Conservation (phyloP, 53 echinoderm and acorn worm species). For the Luidia sarsii region DNA sequence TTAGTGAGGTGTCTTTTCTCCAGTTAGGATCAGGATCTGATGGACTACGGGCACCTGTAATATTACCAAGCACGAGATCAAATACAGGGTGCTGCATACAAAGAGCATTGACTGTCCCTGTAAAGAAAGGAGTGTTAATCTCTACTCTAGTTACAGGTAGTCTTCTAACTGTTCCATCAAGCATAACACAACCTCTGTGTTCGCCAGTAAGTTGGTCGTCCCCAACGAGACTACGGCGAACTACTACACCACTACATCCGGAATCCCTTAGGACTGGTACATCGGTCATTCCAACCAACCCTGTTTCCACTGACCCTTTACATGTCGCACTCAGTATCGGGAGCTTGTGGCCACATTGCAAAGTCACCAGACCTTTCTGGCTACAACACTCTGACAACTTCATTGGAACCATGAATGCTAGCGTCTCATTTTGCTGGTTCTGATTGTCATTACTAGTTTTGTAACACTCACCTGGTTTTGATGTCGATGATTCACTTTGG, state of each 20-base stretch:
- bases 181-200: slow-evolving; percentile 1
- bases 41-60: background rate
- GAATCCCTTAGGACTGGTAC: slow-evolving; percentile 52
- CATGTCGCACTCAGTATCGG: slow-evolving; percentile 2
- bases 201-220: background rate
- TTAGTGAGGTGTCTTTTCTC: background rate
- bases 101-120: slow-evolving; percentile 24
- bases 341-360: slow-evolving; percentile 6
- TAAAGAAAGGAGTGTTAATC: slow-evolving; percentile 34
- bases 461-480: too few relatives aligned
- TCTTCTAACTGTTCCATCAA: slow-evolving; percentile 37
- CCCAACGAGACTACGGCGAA: background rate
- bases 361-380: background rate
- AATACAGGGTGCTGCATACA: slow-evolving; percentile 39
- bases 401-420: background rate
- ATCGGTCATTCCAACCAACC: background rate
- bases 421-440: too few relatives aligned
- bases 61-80: slow-evolving; percentile 20
- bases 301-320: background rate
- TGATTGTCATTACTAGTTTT: too few relatives aligned
- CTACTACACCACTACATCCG: slow-evolving; percentile 59
- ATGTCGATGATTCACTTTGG: too few relatives aligned
- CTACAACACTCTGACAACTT: background rate
- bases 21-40: background rate
- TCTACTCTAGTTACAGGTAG: slow-evolving; percentile 15